Conservation (phyloP, 2,113 vertebrate species). For the Tichodroma muraria region DNA sequence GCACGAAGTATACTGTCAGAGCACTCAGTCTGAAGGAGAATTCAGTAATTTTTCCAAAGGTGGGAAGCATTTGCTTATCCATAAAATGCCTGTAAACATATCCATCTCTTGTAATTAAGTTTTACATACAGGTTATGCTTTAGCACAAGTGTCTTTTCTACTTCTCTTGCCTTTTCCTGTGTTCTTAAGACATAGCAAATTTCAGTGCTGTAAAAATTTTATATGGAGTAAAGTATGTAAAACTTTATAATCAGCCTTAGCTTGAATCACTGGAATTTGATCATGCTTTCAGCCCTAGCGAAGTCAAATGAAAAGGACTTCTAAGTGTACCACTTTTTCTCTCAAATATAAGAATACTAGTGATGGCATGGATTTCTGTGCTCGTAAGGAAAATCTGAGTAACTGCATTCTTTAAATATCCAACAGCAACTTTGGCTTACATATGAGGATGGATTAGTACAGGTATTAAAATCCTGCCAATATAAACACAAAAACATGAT, state of each 20-base stretch:
- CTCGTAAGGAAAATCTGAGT: neutral
- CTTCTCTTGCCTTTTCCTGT: neutral
- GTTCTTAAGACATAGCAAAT: neutral
- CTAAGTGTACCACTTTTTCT: neutral
- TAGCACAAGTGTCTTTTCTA: neutral
- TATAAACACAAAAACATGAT: neutral
- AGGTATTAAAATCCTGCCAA: neutral
- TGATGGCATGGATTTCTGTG: neutral
- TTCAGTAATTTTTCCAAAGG: slow-evolving; percentile 73
- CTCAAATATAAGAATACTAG: neutral
- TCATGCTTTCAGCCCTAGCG: neutral
- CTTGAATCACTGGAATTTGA: neutral
- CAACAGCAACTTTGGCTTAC: neutral
- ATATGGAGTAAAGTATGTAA: too few species aligned
- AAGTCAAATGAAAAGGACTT: neutral
- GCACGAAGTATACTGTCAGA: slow-evolving; percentile 79
- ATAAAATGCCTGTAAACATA: neutral
- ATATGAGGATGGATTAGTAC: neutral
- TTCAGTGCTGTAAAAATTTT: neutral
- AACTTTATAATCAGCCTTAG: neutral
- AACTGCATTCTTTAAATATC: neutral
- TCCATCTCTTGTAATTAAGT: neutral
- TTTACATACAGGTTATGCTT: neutral
- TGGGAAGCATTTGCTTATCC: slow-evolving; percentile 6
- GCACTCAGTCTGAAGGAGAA: slow-evolving; percentile 65